phyloP scores from a whole-genome alignment of 1,140 invertebrate genomes.

The Ladona fulva region DNA sequence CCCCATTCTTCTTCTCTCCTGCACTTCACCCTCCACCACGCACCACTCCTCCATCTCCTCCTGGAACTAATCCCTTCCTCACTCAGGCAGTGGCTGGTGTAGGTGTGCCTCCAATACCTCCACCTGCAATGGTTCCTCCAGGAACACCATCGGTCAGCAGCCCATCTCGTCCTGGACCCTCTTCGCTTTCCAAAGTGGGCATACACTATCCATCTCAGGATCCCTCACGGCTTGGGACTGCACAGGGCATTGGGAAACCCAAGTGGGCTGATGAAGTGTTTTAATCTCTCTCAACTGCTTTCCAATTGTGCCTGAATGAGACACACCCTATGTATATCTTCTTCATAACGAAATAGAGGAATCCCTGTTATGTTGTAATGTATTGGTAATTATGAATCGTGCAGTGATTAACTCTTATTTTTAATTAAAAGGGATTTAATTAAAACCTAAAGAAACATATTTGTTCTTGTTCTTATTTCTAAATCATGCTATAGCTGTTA shows the following conservation, averaged over 20 bases:
- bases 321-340: too few relatives aligned
- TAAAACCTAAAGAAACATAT: too few relatives aligned
- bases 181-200: background rate
- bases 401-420: too few relatives aligned
- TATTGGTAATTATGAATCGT: too few relatives aligned
- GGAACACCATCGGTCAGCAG: conserved; percentile 35
- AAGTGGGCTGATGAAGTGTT: conserved; percentile 15
- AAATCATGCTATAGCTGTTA: too few relatives aligned
- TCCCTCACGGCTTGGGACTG: conserved; percentile 76
- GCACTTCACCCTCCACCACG: conserved; percentile 28
- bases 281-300: background rate
- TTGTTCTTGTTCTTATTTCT: too few relatives aligned
- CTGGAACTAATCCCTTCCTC: conserved; percentile 23
- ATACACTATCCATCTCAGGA: conserved; percentile 94
- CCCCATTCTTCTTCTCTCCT: conserved; percentile 30
- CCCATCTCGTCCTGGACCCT: conserved; percentile 11
- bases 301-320: too few relatives aligned
- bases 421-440: too few relatives aligned
- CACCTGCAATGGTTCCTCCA: conserved; percentile 37
- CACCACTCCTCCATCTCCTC: conserved; percentile 23
- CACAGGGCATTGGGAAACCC: conserved; percentile 26
- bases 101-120: conserved; percentile 27
- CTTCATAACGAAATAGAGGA: too few relatives aligned
- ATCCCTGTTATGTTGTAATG: too few relatives aligned
- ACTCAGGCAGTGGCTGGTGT: conserved; percentile 26